phyloP scores from a whole-genome alignment of 2,113 vertebrate species.

The Sakesphorus luctuosus region DNA sequence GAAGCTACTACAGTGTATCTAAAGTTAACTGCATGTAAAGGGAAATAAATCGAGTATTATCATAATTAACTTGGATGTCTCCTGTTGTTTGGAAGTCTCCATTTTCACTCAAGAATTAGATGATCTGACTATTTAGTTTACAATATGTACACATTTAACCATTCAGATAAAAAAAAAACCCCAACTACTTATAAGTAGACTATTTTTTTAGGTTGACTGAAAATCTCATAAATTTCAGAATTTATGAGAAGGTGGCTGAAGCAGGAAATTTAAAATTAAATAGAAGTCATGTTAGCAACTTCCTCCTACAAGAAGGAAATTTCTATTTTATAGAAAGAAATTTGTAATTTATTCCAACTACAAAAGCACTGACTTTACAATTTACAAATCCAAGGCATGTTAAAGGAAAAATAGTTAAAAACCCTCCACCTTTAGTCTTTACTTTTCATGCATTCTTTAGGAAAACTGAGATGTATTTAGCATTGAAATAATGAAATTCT shows the following conservation, averaged over 20 bases:
- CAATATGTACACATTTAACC: not conserved
- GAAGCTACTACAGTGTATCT: not conserved
- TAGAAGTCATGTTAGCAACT: not conserved
- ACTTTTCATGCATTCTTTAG: not conserved
- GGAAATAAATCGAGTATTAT: not conserved
- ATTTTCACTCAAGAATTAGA: not conserved
- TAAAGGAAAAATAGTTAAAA: not conserved
- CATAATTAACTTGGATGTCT: not conserved
- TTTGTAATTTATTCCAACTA: not conserved
- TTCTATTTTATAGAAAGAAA: not conserved
- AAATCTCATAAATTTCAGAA: not conserved
- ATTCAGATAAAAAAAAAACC: not conserved
- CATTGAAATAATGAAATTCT: not conserved
- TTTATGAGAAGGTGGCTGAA: not conserved
- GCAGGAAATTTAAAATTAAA: not conserved
- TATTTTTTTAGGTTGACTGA: not conserved
- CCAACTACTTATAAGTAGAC: not conserved
- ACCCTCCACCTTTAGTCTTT: not conserved
- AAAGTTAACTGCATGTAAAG: not conserved
- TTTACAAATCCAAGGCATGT: not conserved
- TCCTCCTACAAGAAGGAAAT: not conserved
- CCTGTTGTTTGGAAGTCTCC: not conserved
- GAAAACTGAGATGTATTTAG: not conserved
- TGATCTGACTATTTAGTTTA: not conserved
- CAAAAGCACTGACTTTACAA: not conserved